phyloP scores from a whole-genome alignment of 2,113 vertebrate genomes.

The Cochlearius cochlearius region DNA sequence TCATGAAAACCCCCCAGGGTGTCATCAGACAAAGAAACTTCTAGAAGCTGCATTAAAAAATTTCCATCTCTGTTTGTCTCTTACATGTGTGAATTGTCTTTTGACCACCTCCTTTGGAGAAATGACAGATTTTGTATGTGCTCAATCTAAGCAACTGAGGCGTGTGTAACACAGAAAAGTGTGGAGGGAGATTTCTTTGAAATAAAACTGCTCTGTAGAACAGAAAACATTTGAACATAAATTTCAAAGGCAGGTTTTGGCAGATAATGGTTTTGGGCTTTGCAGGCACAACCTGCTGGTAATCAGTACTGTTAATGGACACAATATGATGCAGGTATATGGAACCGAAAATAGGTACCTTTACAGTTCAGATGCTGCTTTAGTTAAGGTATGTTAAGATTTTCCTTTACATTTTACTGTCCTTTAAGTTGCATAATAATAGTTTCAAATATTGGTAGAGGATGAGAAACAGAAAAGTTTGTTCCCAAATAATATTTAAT shows the following conservation, averaged over 20 bases:
- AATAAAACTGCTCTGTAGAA: constrained; percentile 2
- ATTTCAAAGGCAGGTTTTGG: not conserved
- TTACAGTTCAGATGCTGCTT: not conserved
- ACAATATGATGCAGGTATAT: not conserved
- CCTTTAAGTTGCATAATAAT: not conserved
- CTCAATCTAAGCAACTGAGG: not conserved
- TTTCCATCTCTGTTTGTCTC: not conserved
- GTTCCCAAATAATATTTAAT: not conserved
- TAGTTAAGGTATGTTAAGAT: not conserved
- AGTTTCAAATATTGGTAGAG: not conserved
- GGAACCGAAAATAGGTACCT: not conserved
- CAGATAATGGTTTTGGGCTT: not conserved
- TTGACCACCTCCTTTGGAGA: not conserved
- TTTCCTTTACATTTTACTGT: not conserved
- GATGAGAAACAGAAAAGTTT: not conserved
- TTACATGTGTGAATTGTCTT: not conserved
- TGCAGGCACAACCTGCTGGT: not conserved
- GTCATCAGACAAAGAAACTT: not conserved
- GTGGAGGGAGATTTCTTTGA: not conserved
- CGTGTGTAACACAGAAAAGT: not conserved
- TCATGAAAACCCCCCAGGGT: not conserved
- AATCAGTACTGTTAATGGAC: not conserved
- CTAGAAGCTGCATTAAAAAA: not conserved
- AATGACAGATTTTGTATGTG: not conserved
- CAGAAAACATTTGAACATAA: constrained; percentile 35